A percentile compares a stretch with the other conserved stretches of the same genome.
These are phyloP conservation scores for Brachionus koreanus DNA, from an alignment of 1,140 invertebrate species.

Conservation along the genomic window DNA sequence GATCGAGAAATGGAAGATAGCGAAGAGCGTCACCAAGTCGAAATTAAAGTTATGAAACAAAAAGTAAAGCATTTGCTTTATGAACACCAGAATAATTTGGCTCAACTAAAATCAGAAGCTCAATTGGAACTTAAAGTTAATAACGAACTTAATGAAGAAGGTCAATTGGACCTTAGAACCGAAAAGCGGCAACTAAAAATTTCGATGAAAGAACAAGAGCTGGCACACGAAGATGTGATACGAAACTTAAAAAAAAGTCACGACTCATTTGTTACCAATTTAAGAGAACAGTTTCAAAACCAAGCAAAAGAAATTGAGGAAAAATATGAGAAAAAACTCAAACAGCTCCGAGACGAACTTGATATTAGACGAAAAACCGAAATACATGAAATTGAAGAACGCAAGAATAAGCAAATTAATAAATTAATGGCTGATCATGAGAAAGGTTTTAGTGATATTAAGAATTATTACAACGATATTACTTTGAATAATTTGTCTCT, in stretches of 20 bases:
- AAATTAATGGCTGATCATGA: constrained; percentile 77
- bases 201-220: constrained; percentile 69
- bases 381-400: constrained; percentile 77
- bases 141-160: constrained; percentile 68
- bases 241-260: constrained; percentile 55
- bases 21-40: constrained; percentile 76
- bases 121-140: constrained; percentile 71
- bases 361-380: constrained; percentile 67
- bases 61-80: constrained; percentile 87
- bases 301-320: constrained; percentile 72
- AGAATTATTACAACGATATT: constrained; percentile 89
- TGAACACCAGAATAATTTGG: constrained; percentile 78
- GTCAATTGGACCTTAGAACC: constrained; percentile 71
- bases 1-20: constrained; percentile 81
- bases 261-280: constrained; percentile 66
- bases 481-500: constrained; percentile 81
- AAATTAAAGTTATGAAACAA: constrained; percentile 75
- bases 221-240: constrained; percentile 53
- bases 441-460: constrained; percentile 77
- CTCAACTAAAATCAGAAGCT: constrained; percentile 72
- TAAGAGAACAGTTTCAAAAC: constrained; percentile 69
- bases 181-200: constrained; percentile 71
- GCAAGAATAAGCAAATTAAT: constrained; percentile 79
- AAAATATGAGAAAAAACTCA: constrained; percentile 74
- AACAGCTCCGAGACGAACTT: constrained; percentile 69